Evolutionary conservation across 2,888 invertebrate species (phyloP).

Genomic region (Cremastinae sp.): DNA sequence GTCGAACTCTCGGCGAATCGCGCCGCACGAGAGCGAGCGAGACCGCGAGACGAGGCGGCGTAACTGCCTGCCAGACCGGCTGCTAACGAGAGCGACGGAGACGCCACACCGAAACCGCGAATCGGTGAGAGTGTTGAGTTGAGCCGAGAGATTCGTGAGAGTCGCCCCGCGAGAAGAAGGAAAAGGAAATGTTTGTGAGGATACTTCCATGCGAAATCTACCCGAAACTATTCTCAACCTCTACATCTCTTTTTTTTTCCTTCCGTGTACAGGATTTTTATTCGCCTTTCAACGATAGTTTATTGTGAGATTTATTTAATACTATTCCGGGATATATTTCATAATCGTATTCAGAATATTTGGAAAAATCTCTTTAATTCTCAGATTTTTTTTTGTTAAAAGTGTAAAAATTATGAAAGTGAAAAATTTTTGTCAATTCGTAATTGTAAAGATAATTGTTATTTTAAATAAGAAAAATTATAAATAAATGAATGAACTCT

Average conservation of each 20-base stretch:
- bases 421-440: too few relatives aligned
- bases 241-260: neutral
- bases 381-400: too few relatives aligned
- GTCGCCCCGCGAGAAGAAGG: conserved; percentile 61
- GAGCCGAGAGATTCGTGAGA: conserved; percentile 66
- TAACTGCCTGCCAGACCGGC: conserved; percentile 56
- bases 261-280: too few relatives aligned
- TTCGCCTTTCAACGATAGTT: too few relatives aligned
- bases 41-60: conserved; percentile 58
- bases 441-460: too few relatives aligned
- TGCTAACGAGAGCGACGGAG: conserved; percentile 60
- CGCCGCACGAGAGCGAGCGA: conserved; percentile 62
- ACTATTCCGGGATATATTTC: too few relatives aligned
- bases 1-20: conserved; percentile 65
- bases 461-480: too few relatives aligned
- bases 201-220: conserved; percentile 1
- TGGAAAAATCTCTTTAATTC: too few relatives aligned
- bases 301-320: too few relatives aligned
- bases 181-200: conserved; percentile 58
- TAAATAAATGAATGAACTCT: too few relatives aligned
- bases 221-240: neutral
- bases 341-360: too few relatives aligned
- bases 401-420: too few relatives aligned
- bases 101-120: conserved; percentile 70
- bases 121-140: conserved; percentile 70